These are phyloP conservation scores for Drosophila guanche DNA, from an alignment of 1,140 invertebrate species.

Conservation along the genomic window DNA sequence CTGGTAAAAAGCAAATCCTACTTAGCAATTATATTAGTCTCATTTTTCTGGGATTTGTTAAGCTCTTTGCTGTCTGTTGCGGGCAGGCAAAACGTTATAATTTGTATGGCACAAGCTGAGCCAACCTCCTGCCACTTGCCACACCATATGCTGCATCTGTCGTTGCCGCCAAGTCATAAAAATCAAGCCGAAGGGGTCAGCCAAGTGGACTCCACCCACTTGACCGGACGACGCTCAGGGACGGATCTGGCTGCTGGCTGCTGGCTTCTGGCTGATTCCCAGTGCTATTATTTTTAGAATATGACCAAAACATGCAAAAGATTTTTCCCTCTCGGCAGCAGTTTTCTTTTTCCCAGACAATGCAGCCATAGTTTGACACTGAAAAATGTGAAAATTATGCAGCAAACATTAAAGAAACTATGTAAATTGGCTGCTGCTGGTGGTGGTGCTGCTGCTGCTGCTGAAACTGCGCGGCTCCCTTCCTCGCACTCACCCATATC, in stretches of 20 bases:
- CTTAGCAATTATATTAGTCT: conserved; percentile 39
- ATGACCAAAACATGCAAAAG: conserved; percentile 83
- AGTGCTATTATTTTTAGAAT: conserved; percentile 80
- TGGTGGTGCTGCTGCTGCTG: conserved; percentile 18
- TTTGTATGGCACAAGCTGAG: conserved; percentile 37
- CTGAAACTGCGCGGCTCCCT: not conserved
- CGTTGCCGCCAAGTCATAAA: conserved; percentile 62
- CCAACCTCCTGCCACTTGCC: conserved; percentile 1
- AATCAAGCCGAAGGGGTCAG: conserved; percentile 65
- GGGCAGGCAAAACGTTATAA: conserved; percentile 75
- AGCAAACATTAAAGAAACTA: conserved; percentile 80
- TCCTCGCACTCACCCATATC: too few species aligned
- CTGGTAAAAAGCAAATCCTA: not conserved
- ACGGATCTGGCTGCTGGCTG: conserved; percentile 7
- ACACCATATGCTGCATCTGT: conserved; percentile 26
- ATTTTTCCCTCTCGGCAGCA: conserved; percentile 67
- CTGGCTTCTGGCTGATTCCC: conserved; percentile 14
- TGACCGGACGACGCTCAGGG: conserved; percentile 56
- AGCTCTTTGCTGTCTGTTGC: conserved; percentile 70
- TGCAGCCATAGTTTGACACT: conserved; percentile 75
- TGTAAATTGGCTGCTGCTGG: conserved; percentile 73
- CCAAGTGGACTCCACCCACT: conserved; percentile 56
- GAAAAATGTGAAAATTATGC: conserved; percentile 83
- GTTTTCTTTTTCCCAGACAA: conserved; percentile 51
- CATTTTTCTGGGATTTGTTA: conserved; percentile 59